Base-by-base conservation (phyloP, 2,113 vertebrate genomes). In the Gavia stellata region DNA sequence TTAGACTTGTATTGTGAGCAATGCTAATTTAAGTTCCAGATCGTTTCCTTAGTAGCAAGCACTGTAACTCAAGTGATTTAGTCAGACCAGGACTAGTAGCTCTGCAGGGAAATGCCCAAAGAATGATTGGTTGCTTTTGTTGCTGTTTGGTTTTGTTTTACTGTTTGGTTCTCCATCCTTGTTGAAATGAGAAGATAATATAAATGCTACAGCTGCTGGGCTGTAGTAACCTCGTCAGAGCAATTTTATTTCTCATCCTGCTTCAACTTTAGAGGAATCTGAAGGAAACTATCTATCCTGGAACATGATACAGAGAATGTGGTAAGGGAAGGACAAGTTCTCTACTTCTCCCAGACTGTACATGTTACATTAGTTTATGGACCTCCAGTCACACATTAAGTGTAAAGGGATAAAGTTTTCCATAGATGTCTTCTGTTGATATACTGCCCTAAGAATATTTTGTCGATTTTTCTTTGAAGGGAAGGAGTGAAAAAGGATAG, bases 1-100 rank as follows among this genome's bases (percentile, higher is more conserved):
- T 88, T 94, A 90, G 44, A 28, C 74, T 86, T 90, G 81, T 67
- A 74, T 94, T 91, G 90, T 87, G 34, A 94, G 71, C 81, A 90
- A 95, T 80, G 82, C 79, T 96, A 93, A 95, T 94, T 91, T 88
- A 90, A 94, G 90, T 96, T 96, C 89, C 96, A 93, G 67, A 73
- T 91, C 6, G 59, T 91, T 92, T 96, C 90, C 93, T 85, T 97
- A 94, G 93, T 53, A 96, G 87, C 93, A 87, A 68, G 42, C 66
- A 59, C 85, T 71, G 42, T 85, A 93, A 97, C 58, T 92, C 83
- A 92, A 88, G 53, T 36, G 49, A 61, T 94, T 91, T 94, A 79
- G 91, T 85, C 85, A 93, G 62, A 79, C 40, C 33, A 67, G 61
- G 20, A 81, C 81, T 94, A 81, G 50, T 42, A 75, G 61, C 21